A percentile compares a stretch with the other conserved stretches of the same genome.
Evolutionary conservation across 2,888 invertebrate genomes (phyloP).

Genomic region (Agrotis clavis): DNA sequence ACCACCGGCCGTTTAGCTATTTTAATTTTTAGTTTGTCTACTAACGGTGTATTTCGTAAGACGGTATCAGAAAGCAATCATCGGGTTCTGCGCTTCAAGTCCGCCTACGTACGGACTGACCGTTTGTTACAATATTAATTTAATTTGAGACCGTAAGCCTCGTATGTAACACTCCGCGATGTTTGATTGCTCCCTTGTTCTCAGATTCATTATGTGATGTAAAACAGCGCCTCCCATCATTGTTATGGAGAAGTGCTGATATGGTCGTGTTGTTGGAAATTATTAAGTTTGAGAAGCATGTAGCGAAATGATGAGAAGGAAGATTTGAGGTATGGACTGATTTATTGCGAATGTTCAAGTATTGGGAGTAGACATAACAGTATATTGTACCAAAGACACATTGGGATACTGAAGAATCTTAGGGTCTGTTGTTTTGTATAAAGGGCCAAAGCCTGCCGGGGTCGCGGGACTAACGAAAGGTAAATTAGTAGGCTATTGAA

Average conservation of each 20-base stretch:
- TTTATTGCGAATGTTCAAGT: conserved; percentile 7
- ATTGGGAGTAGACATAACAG: not conserved
- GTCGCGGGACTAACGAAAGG: too few species aligned
- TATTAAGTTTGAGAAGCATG: conserved; percentile 39
- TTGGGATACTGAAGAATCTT: not conserved
- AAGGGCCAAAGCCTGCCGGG: too few species aligned
- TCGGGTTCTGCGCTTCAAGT: conserved; percentile 76
- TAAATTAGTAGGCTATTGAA: too few species aligned
- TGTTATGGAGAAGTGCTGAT: conserved; percentile 61
- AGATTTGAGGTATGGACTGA: conserved; percentile 14
- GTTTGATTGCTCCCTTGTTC: conserved; percentile 77
- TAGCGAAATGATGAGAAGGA: conserved; percentile 37
- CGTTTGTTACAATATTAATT: conserved; percentile 73
- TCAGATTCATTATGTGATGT: conserved; percentile 70
- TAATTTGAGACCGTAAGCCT: conserved; percentile 66
- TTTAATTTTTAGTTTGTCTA: conserved; percentile 91
- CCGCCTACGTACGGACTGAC: conserved; percentile 75
- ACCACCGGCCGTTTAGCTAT: conserved; percentile 89
- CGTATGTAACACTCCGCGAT: conserved; percentile 68
- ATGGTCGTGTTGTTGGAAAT: conserved; percentile 38
- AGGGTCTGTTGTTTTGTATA: too few species aligned
- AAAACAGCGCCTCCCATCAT: conserved; percentile 68
- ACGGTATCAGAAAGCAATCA: conserved; percentile 76
- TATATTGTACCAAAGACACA: not conserved
- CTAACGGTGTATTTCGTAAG: conserved; percentile 88